phyloP scores from a whole-genome alignment of 2,797 vertebrate genomes.

The Varecia variegata region DNA sequence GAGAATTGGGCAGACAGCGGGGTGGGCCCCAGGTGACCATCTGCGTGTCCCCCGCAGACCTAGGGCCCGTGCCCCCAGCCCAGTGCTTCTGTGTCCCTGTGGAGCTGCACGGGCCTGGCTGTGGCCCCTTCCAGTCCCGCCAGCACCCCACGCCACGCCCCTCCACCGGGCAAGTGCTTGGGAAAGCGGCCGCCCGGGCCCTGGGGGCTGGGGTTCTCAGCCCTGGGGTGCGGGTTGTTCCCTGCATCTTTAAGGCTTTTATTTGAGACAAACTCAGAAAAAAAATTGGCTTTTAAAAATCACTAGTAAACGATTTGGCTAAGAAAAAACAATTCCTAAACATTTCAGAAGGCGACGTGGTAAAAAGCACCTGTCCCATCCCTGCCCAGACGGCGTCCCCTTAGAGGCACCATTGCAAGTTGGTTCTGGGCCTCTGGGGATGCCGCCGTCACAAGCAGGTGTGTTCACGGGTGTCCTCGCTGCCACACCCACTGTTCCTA shows the following conservation, averaged over 20 bases:
- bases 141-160: too few species aligned
- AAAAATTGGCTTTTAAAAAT: not conserved
- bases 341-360: rapidly evolving
- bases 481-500: rapidly evolving
- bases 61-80: too few species aligned
- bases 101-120: not conserved
- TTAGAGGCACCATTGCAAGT: rapidly evolving
- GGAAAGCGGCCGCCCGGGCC: not conserved
- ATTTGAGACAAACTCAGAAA: not conserved
- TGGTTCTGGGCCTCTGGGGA: not conserved
- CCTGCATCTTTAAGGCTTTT: not conserved
- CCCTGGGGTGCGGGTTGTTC: rapidly evolving
- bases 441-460: not conserved
- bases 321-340: not conserved
- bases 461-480: too few species aligned
- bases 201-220: rapidly evolving
- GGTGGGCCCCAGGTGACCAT: not conserved
- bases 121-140: slow-evolving; percentile 10
- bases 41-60: too few species aligned
- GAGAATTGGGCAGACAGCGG: not conserved
- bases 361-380: not conserved
- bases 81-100: not conserved
- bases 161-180: not conserved
- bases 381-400: not conserved
- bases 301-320: not conserved